A percentile compares a stretch with the other conserved stretches of the same genome.
These are phyloP conservation scores for Pedionomus torquatus DNA, from an alignment of 2,113 vertebrate species.

Conservation along the genomic window DNA sequence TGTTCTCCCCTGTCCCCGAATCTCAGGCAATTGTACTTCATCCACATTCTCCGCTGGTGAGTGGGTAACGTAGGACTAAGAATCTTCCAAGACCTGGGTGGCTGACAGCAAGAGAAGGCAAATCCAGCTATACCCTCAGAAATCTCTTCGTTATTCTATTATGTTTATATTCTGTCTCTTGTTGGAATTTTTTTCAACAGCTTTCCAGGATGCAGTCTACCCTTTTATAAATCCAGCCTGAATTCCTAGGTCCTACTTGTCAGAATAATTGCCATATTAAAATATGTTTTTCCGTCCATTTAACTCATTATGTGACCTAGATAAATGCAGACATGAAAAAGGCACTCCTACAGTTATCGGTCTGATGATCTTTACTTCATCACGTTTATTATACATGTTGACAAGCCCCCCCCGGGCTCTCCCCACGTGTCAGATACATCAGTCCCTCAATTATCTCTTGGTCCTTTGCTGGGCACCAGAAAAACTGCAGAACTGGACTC, in stretches of 20 bases:
- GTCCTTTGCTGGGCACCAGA: background rate
- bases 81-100: background rate
- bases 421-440: background rate
- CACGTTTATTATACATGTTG: background rate
- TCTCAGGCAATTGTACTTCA: background rate
- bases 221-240: background rate
- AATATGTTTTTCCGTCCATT: background rate
- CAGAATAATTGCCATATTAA: background rate
- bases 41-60: background rate
- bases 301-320: background rate
- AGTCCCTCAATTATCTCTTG: background rate
- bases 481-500: background rate
- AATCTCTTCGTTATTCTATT: background rate
- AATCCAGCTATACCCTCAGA: background rate
- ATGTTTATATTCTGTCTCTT: background rate
- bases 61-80: background rate
- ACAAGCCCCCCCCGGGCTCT: background rate
- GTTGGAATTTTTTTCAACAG: background rate
- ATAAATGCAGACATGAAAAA: background rate
- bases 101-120: background rate
- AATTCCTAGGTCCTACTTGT: background rate
- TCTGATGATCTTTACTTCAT: background rate
- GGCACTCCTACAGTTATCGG: background rate
- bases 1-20: background rate
- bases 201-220: background rate